Evolutionary conservation across 2,888 invertebrate species (phyloP).

Genomic region (Heliconius charithonia): DNA sequence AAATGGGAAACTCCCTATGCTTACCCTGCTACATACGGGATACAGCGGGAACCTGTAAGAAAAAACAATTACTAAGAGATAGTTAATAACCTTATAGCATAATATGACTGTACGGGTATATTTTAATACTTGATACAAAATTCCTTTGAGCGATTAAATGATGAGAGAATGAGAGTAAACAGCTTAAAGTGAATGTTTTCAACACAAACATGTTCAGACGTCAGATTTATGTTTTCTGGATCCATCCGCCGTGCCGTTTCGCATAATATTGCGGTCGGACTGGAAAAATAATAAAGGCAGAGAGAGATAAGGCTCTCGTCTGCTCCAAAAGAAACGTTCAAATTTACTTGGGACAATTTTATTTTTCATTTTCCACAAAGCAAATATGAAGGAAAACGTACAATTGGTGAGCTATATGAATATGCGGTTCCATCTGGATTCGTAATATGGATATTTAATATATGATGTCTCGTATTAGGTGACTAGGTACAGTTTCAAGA

Average conservation of each 20-base stretch:
- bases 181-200: slow-evolving; percentile 58
- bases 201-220: slow-evolving; percentile 76
- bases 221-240: slow-evolving; percentile 79
- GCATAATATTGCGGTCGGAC: slow-evolving; percentile 79
- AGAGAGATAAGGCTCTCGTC: slow-evolving; percentile 72
- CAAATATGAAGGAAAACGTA: slow-evolving; percentile 34
- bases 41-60: too few relatives aligned
- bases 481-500: neutral
- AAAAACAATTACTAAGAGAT: neutral
- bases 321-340: slow-evolving; percentile 66
- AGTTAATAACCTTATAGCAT: neutral
- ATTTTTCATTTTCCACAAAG: slow-evolving; percentile 67
- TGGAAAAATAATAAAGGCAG: slow-evolving; percentile 78
- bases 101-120: neutral
- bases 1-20: too few relatives aligned
- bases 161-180: slow-evolving; percentile 53
- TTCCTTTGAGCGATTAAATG: slow-evolving; percentile 40
- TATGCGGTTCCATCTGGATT: slow-evolving; percentile 17
- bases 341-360: slow-evolving; percentile 70
- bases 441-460: slow-evolving; percentile 29
- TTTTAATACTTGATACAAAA: slow-evolving; percentile 20
- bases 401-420: slow-evolving; percentile 28
- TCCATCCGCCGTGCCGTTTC: slow-evolving; percentile 75
- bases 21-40: too few relatives aligned
- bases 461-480: slow-evolving; percentile 14